Conservation (phyloP, 1,140 invertebrate genomes). For the Phenacoccus solenopsis region DNA sequence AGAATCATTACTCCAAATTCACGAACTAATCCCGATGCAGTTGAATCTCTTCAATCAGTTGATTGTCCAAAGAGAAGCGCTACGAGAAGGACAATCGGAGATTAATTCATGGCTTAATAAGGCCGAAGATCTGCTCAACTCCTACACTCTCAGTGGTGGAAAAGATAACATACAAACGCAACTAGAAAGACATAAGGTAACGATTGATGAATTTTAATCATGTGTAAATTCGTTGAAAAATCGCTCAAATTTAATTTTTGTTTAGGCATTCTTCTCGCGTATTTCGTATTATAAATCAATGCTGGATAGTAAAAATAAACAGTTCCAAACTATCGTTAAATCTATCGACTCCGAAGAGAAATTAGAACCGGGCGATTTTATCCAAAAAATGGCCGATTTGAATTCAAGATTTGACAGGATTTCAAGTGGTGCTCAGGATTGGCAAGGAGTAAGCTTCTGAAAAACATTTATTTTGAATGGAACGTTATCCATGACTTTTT, state of each 20-base stretch:
- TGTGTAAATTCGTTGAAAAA: conserved; percentile 22
- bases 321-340: conserved; percentile 75
- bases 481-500: background rate
- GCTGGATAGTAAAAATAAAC: conserved; percentile 87
- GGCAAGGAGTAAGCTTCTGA: conserved; percentile 46
- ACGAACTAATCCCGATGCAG: conserved; percentile 64
- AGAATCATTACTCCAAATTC: conserved; percentile 66
- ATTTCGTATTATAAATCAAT: conserved; percentile 84
- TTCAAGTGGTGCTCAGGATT: conserved; percentile 54
- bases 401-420: conserved; percentile 71
- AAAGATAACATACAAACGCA: conserved; percentile 57
- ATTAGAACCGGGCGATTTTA: conserved; percentile 45
- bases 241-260: conserved; percentile 20
- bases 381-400: conserved; percentile 49
- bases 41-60: conserved; percentile 69
- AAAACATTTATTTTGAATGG: background rate
- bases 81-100: conserved; percentile 75
- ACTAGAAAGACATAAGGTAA: conserved; percentile 63
- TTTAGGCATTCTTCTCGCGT: conserved; percentile 64
- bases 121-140: conserved; percentile 57
- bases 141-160: conserved; percentile 48
- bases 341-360: conserved; percentile 55
- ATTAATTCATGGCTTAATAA: conserved; percentile 72
- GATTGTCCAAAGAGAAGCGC: conserved; percentile 75
- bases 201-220: background rate